Conservation (phyloP, 2,113 vertebrate species). For the Meriones unguiculatus region DNA sequence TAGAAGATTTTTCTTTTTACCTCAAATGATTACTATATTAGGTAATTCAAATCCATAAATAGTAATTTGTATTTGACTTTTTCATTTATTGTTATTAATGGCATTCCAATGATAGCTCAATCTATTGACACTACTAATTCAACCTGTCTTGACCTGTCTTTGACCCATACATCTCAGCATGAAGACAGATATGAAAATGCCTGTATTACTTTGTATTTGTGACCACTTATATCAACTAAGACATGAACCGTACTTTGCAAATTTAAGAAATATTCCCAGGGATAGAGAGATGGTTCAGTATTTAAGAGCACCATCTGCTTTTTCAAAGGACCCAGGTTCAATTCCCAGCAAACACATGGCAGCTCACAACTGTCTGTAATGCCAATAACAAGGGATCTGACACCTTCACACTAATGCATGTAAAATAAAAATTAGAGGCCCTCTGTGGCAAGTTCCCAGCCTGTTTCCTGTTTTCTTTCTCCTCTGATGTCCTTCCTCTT, state of each 20-base stretch:
- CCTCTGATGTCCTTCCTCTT: too few species aligned
- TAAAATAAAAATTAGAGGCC: too few species aligned
- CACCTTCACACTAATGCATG: too few species aligned
- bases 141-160: neutral
- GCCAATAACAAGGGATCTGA: too few species aligned
- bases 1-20: neutral
- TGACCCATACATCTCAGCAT: neutral
- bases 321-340: too few species aligned
- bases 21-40: neutral
- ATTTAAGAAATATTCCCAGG: neutral
- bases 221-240: neutral
- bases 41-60: neutral
- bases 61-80: neutral
- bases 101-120: neutral
- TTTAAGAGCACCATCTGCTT: too few species aligned
- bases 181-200: neutral
- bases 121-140: neutral
- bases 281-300: too few species aligned
- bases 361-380: too few species aligned
- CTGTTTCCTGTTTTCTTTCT: too few species aligned
- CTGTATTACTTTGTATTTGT: neutral
- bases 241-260: neutral
- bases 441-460: too few species aligned
- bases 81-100: neutral
- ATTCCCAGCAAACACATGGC: too few species aligned